Percentiles rank a stretch among this genome's conserved stretches.
phyloP scores from a whole-genome alignment of 2,888 invertebrate species.

The Thumatha senex region DNA sequence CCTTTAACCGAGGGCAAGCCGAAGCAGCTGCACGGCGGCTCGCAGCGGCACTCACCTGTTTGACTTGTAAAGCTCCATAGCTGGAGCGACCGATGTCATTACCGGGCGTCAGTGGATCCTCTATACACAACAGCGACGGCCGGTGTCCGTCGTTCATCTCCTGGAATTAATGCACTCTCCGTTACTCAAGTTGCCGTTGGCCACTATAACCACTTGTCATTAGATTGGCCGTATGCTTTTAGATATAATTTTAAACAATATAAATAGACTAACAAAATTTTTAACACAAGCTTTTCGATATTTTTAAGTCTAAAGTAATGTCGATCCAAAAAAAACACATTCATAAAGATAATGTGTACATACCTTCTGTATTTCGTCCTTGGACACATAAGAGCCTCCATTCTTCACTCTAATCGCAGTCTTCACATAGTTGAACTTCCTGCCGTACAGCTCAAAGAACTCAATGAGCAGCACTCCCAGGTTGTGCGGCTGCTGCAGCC shows the following conservation, averaged over 20 bases:
- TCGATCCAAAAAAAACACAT: too few species aligned
- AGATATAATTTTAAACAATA: too few species aligned
- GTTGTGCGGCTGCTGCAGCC: slow-evolving; percentile 86
- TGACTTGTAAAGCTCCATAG: slow-evolving; percentile 94
- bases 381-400: slow-evolving; percentile 96
- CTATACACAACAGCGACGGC: slow-evolving; percentile 97
- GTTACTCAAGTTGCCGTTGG: too few species aligned
- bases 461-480: slow-evolving; percentile 97
- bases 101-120: slow-evolving; percentile 97
- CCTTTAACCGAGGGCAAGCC: too few species aligned
- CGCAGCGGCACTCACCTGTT: slow-evolving; percentile 52
- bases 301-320: too few species aligned
- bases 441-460: slow-evolving; percentile 98
- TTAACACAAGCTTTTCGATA: too few species aligned
- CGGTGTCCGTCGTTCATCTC: slow-evolving; percentile 98
- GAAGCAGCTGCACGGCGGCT: too few species aligned
- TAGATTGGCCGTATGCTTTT: too few species aligned
- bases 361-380: slow-evolving; percentile 93
- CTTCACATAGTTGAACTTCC: slow-evolving; percentile 97
- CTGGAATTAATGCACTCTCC: slow-evolving; percentile 52
- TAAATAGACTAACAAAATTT: too few species aligned
- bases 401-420: slow-evolving; percentile 97
- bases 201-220: too few species aligned
- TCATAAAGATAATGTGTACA: neutral
- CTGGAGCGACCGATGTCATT: slow-evolving; percentile 99